Evolutionary conservation across 2,797 vertebrate species (phyloP).

Genomic region (Enteromius fasciolatus): DNA sequence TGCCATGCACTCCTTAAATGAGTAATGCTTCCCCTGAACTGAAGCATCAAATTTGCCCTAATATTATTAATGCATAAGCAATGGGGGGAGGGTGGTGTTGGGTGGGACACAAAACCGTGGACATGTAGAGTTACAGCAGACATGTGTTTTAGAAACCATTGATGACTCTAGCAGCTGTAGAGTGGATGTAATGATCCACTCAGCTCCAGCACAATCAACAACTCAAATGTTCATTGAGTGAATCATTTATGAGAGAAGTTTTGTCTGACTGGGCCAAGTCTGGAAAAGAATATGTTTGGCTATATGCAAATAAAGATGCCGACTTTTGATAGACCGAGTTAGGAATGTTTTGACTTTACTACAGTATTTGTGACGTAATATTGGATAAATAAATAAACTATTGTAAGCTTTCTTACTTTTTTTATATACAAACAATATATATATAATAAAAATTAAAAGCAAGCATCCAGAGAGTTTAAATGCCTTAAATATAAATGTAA

Average conservation of each 20-base stretch:
- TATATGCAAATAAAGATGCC: not conserved
- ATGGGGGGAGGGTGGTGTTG: slow-evolving; percentile 49
- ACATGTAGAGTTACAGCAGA: slow-evolving; percentile 80
- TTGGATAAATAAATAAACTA: not conserved
- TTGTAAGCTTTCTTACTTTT: not conserved
- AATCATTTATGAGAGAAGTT: slow-evolving; percentile 32
- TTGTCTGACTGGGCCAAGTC: not conserved
- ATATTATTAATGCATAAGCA: slow-evolving; percentile 83
- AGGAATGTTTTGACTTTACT: not conserved
- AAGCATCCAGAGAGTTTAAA: not conserved
- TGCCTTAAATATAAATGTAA: not conserved
- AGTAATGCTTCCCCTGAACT: slow-evolving; percentile 87
- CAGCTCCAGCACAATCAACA: slow-evolving; percentile 5
- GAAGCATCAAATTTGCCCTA: slow-evolving; percentile 87
- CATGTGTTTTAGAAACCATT: slow-evolving; percentile 65
- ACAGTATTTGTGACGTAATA: not conserved
- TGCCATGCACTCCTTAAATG: slow-evolving; percentile 90
- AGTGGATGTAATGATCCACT: slow-evolving; percentile 25
- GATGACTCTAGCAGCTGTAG: slow-evolving; percentile 34
- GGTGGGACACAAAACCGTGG: slow-evolving; percentile 75
- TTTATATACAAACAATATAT: not conserved
- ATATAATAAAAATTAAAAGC: not conserved
- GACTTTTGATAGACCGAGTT: not conserved
- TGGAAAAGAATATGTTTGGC: not conserved
- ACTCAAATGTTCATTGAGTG: slow-evolving; percentile 29